A percentile compares a stretch with the other conserved stretches of the same genome.
Conservation (phyloP, 2,888 invertebrate species). For the Escarpia spicata region DNA sequence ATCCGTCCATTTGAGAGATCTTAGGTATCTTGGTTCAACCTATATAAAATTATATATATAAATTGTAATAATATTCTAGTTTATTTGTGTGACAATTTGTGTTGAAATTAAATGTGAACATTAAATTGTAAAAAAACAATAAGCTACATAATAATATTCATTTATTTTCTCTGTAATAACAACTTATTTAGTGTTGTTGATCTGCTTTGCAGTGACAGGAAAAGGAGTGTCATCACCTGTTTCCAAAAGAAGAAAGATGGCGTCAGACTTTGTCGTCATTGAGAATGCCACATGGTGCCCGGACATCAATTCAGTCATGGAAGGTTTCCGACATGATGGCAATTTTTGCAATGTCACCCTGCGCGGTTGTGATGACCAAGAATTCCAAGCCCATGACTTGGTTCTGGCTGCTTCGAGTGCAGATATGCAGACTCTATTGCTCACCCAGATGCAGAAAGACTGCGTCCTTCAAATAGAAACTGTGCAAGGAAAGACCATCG, state of each 20-base stretch:
- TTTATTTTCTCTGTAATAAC: background rate
- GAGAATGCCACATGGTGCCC: conserved; percentile 10
- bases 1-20: too few relatives aligned
- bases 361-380: background rate
- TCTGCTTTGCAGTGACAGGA: background rate
- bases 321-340: background rate
- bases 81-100: too few relatives aligned
- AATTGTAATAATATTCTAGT: too few relatives aligned
- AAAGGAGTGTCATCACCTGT: background rate
- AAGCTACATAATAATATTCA: background rate
- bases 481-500: background rate
- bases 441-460: conserved; percentile 4
- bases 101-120: too few relatives aligned
- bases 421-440: background rate
- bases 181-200: background rate
- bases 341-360: background rate
- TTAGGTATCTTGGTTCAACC: too few relatives aligned
- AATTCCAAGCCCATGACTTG: conserved; percentile 1
- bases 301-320: background rate
- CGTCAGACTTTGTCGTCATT: background rate
- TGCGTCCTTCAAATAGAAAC: conserved; percentile 9
- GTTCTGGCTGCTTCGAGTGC: background rate
- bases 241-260: background rate
- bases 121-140: too few relatives aligned
- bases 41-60: too few relatives aligned